Conservation (phyloP, 1,140 invertebrate species). For the Drosophila orena region DNA sequence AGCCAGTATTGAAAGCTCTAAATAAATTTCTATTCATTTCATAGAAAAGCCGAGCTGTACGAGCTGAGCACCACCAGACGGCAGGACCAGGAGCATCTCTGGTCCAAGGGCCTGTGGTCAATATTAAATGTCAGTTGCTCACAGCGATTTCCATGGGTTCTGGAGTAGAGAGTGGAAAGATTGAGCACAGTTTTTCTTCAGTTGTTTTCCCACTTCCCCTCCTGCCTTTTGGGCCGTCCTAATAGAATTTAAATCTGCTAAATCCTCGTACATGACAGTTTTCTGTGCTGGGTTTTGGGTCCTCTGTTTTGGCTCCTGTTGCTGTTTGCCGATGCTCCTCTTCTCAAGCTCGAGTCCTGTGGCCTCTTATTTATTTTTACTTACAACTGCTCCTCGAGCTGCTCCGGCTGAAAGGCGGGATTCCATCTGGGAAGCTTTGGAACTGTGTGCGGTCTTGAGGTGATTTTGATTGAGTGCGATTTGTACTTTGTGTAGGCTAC, state of each 20-base stretch:
- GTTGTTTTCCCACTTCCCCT: neutral
- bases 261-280: slow-evolving; percentile 78
- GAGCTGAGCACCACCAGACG: too few species aligned
- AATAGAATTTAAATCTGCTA: slow-evolving; percentile 83
- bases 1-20: neutral
- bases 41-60: neutral
- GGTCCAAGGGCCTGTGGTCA: slow-evolving; percentile 52
- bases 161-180: slow-evolving; percentile 3
- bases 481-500: slow-evolving; percentile 78
- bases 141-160: slow-evolving; percentile 18
- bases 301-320: slow-evolving; percentile 7
- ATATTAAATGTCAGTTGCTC: slow-evolving; percentile 55
- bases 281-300: slow-evolving; percentile 54
- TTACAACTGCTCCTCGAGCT: slow-evolving; percentile 28
- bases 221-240: slow-evolving; percentile 23
- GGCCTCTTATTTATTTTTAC: slow-evolving; percentile 63
- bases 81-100: slow-evolving; percentile 9
- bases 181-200: slow-evolving; percentile 2
- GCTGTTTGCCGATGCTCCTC: slow-evolving; percentile 13
- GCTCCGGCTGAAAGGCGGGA: slow-evolving; percentile 19
- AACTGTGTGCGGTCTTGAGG: slow-evolving; percentile 55
- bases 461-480: slow-evolving; percentile 82
- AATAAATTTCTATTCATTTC: neutral
- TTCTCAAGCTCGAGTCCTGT: slow-evolving; percentile 1
- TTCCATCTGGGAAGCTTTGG: slow-evolving; percentile 64